Evolutionary conservation across 2,888 invertebrate genomes (phyloP).

Genomic region (Beris morrisii): DNA sequence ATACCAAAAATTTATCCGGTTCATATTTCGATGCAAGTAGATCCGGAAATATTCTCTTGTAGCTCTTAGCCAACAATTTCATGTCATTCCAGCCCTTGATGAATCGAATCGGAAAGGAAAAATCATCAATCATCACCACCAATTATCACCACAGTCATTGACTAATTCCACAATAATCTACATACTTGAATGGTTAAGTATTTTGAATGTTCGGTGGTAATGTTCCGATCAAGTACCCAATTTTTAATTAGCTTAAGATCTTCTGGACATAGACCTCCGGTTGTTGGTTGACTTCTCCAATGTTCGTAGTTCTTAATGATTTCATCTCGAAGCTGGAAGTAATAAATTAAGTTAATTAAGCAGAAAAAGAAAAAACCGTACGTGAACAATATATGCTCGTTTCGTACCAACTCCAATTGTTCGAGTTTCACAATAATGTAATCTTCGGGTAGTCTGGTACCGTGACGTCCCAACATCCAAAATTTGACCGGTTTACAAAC

Average conservation of each 20-base stretch:
- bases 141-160: neutral
- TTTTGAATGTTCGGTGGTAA: conserved; percentile 62
- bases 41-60: conserved; percentile 66
- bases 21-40: conserved; percentile 61
- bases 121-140: conserved; percentile 4
- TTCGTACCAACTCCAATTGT: conserved; percentile 59
- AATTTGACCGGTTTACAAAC: conserved; percentile 73
- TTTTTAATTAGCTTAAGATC: conserved; percentile 67
- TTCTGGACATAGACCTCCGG: conserved; percentile 65
- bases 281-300: conserved; percentile 54
- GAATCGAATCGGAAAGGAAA: conserved; percentile 10
- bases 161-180: conserved; percentile 1
- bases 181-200: conserved; percentile 60
- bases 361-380: too few species aligned
- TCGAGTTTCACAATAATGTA: conserved; percentile 61
- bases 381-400: too few species aligned
- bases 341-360: conserved; percentile 24
- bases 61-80: conserved; percentile 67
- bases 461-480: conserved; percentile 73
- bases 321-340: conserved; percentile 57
- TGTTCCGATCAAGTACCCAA: conserved; percentile 68
- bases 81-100: conserved; percentile 65
- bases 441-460: conserved; percentile 67
- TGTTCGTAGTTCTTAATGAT: conserved; percentile 67
- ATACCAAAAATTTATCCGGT: conserved; percentile 61